Evolutionary conservation across 2,797 vertebrate genomes (phyloP).

Genomic region (Squalus acanthias): DNA sequence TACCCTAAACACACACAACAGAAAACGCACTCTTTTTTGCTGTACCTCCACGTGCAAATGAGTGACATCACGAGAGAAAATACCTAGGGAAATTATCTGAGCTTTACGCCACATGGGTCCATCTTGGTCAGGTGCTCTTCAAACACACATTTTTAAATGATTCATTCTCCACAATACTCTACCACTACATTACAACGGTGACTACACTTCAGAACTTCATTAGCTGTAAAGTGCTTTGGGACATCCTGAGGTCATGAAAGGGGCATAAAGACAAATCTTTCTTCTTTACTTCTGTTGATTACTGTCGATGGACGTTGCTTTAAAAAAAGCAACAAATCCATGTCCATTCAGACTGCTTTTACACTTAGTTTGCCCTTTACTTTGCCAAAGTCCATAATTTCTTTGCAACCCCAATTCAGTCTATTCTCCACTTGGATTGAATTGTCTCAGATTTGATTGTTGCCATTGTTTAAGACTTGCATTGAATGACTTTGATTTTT

Average conservation of each 20-base stretch:
- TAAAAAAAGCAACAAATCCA: neutral
- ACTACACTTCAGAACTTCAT: neutral
- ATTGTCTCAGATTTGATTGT: neutral
- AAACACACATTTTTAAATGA: neutral
- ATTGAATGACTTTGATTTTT: neutral
- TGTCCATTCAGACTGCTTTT: neutral
- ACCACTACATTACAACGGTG: neutral
- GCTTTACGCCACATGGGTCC: neutral
- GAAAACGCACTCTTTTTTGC: neutral
- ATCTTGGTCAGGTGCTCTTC: neutral
- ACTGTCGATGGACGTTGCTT: neutral
- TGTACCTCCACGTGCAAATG: neutral
- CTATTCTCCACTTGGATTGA: neutral
- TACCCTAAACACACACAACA: no score
- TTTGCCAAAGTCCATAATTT: neutral
- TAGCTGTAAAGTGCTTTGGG: neutral
- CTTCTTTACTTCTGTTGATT: neutral
- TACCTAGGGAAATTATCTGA: neutral
- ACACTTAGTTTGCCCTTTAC: neutral
- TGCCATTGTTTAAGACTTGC: neutral
- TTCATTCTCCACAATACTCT: neutral
- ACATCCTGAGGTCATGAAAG: neutral
- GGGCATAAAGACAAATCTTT: neutral
- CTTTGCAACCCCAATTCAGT: neutral
- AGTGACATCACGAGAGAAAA: neutral